These are phyloP conservation scores for Neoscelio sp. DNA, from an alignment of 2,888 invertebrate genomes.

Conservation along the genomic window DNA sequence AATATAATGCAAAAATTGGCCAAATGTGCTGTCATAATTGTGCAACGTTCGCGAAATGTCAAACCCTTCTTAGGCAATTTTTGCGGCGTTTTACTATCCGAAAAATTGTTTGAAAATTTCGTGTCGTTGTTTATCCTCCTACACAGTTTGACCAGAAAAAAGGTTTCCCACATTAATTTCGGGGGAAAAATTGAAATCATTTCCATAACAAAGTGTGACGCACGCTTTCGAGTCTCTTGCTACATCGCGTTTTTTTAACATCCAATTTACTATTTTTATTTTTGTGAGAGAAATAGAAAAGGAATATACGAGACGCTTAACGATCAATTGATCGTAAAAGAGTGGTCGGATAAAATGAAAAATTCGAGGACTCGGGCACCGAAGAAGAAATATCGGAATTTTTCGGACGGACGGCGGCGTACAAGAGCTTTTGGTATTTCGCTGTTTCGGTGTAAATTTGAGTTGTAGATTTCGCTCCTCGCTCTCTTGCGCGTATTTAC, in stretches of 20 bases:
- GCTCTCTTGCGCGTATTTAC: constrained; percentile 59
- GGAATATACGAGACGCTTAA: constrained; percentile 16
- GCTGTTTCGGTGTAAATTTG: constrained; percentile 67
- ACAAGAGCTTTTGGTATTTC: constrained; percentile 63
- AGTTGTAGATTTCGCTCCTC: constrained; percentile 60
- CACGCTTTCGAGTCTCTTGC: not conserved
- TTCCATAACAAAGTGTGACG: not conserved
- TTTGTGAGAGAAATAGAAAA: constrained; percentile 16
- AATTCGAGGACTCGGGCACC: constrained; percentile 36
- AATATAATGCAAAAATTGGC: no score
- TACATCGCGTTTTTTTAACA: not conserved
- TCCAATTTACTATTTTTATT: constrained; percentile 18
- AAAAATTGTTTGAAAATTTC: no score
- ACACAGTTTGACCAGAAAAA: no score
- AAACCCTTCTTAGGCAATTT: no score
- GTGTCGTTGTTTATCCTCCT: no score
- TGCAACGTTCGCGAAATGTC: no score
- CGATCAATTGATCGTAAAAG: constrained; percentile 61
- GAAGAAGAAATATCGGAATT: constrained; percentile 58
- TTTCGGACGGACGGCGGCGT: constrained; percentile 33
- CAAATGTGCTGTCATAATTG: no score
- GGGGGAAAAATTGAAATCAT: no score
- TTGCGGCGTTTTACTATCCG: no score
- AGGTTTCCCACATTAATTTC: no score
- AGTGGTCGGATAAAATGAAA: constrained; percentile 49